Base-by-base conservation (phyloP, 2,113 vertebrate genomes). In the Podarcis cretensis region DNA sequence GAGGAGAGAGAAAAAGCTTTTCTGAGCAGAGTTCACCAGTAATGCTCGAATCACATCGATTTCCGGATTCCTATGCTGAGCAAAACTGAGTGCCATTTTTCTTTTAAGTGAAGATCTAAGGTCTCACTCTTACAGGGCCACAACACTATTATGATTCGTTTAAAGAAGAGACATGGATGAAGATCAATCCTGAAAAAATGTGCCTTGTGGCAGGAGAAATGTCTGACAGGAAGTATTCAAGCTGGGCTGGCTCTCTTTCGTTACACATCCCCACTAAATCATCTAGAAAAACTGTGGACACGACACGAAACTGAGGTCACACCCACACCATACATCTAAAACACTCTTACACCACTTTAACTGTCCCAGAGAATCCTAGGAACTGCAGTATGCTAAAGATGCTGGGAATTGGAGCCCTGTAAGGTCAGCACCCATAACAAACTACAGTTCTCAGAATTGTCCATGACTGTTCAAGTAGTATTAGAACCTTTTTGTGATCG, bases 161-260 rank as follows among this genome's bases (percentile, higher is more conserved):
- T 85, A 16, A 3, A 68, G 0, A n/a, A 75, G 78, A 48, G 77
- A 87, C 12, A 54, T 65, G 23, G 86, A 75, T 79, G 40, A 76
- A 87, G n/a, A 83, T 43, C 87, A 81, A 85, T 20, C 40, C 77
- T 91, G 89, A 27, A 83, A 93, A 74, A 90, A 87, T 32, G 63
- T 32, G 89, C 87, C 13, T 77, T 85, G 87, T 21, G 80, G 30
- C 77, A 68, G 16, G 43, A 68, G 76, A 89, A 0, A 1, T 82
- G 65, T 4, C 76, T 79, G 54, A 37, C 77, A 30, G 20, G 20
- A 92, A 79, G 10, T 82, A 76, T 80, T 82, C 75, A 82, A 81
- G 73, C 25, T 76, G 74, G 84, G 87, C n/a, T 85, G 91, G 91
- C 89, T 86, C 86, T 89, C 9, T 54, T 10, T 54, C 10, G 48